These are phyloP conservation scores for Hirudo medicinalis DNA, from an alignment of 1,140 invertebrate species.

Conservation along the genomic window DNA sequence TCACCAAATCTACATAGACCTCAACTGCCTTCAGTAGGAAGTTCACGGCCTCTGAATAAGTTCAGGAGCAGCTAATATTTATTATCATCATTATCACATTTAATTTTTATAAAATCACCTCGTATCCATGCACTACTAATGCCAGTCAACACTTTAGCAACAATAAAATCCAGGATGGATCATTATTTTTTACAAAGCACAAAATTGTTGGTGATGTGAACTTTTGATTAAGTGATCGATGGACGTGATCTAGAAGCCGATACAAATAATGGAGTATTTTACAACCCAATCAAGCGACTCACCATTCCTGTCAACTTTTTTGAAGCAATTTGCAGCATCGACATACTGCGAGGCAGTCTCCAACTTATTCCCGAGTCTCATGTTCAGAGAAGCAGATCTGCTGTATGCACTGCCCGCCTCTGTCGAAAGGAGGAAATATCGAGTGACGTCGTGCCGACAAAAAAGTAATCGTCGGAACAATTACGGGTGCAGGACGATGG, in stretches of 20 bases:
- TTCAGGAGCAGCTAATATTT: neutral
- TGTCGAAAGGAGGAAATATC: conserved; percentile 14
- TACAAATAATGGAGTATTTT: neutral
- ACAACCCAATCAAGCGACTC: conserved; percentile 8
- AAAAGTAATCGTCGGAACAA: neutral
- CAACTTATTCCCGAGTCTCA: conserved; percentile 71
- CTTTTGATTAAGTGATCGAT: too few species aligned
- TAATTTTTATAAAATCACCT: neutral
- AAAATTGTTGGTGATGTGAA: too few species aligned
- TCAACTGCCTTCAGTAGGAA: conserved; percentile 87
- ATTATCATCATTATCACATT: neutral
- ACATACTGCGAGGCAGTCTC: conserved; percentile 87
- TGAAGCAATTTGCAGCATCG: conserved; percentile 92
- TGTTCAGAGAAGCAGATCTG: conserved; percentile 70
- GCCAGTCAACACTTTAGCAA: neutral
- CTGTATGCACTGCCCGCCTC: conserved; percentile 83
- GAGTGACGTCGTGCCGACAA: neutral
- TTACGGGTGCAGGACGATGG: too few species aligned
- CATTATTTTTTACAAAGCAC: too few species aligned
- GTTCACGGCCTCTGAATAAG: conserved; percentile 65
- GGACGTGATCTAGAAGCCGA: neutral
- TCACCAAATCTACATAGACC: conserved; percentile 89
- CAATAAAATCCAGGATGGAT: neutral
- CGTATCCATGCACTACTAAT: neutral
- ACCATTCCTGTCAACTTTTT: conserved; percentile 74